Conservation (phyloP, 2,113 vertebrate genomes). For the Sula dactylatra region DNA sequence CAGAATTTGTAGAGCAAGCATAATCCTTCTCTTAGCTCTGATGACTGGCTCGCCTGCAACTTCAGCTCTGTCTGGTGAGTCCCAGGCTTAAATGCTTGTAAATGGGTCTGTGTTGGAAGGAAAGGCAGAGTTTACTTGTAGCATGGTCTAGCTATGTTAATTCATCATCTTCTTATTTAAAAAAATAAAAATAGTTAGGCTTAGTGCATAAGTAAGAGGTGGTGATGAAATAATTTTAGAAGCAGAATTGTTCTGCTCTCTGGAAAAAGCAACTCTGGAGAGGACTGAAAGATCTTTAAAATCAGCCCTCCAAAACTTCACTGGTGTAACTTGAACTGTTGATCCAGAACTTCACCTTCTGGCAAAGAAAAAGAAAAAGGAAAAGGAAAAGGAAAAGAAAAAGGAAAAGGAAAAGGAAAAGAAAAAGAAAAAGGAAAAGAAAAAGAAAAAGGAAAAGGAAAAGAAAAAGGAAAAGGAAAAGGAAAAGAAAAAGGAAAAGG, state of each 20-base stretch:
- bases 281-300: conserved; percentile 2
- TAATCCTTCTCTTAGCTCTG: conserved; percentile 71
- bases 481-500: no score
- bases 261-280: conserved; percentile 17
- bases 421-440: no score
- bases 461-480: neutral
- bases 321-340: conserved; percentile 24
- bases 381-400: neutral
- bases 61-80: conserved; percentile 73
- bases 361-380: neutral
- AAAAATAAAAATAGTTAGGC: neutral
- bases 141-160: conserved; percentile 37
- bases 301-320: neutral
- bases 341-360: conserved; percentile 10
- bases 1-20: conserved; percentile 71
- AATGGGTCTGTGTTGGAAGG: conserved; percentile 39
- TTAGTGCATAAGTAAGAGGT: conserved; percentile 18
- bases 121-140: conserved; percentile 8
- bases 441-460: neutral
- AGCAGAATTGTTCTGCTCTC: neutral
- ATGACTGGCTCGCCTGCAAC: conserved; percentile 67
- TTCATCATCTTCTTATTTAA: conserved; percentile 27
- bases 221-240: conserved; percentile 35
- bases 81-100: conserved; percentile 26
- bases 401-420: neutral